Percentiles rank a stretch among this genome's conserved stretches.
These are phyloP conservation scores for Cichladusa arquata DNA, from an alignment of 2,113 vertebrate species.

Conservation along the genomic window DNA sequence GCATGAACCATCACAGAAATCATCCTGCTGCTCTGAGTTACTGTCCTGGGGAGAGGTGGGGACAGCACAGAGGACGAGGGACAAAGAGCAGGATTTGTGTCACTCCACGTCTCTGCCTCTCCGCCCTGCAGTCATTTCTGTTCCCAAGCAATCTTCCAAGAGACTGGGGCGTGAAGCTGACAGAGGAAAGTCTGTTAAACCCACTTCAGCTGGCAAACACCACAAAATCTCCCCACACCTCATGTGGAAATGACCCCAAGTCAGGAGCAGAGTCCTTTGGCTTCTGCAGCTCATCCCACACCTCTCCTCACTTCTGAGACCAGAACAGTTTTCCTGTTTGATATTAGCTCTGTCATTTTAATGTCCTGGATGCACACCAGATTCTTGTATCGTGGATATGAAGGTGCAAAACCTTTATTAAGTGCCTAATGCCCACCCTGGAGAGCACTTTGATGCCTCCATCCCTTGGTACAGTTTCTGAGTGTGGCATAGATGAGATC, in stretches of 20 bases:
- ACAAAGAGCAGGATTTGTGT: background rate
- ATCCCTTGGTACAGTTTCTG: background rate
- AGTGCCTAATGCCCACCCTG: background rate
- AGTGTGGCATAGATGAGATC: background rate
- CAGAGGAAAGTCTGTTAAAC: background rate
- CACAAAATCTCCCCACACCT: background rate
- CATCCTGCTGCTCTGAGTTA: accelerated
- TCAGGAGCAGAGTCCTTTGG: background rate
- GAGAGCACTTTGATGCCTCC: background rate
- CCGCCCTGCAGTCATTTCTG: background rate
- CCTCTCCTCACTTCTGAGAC: too few relatives aligned
- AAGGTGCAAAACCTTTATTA: background rate
- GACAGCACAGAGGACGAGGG: accelerated
- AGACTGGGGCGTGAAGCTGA: background rate
- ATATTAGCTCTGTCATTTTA: background rate
- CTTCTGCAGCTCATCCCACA: background rate
- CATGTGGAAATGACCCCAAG: background rate
- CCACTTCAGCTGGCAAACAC: background rate
- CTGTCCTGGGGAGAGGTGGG: background rate
- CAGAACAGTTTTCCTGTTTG: background rate
- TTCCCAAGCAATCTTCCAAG: background rate
- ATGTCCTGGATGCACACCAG: background rate
- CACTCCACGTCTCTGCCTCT: accelerated
- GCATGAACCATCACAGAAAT: accelerated
- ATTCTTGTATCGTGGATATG: background rate